Evolutionary conservation across 2,797 vertebrate species (phyloP), one percentile per base, ranked within the genome.

Genomic region (Channallabes apus): DNA sequence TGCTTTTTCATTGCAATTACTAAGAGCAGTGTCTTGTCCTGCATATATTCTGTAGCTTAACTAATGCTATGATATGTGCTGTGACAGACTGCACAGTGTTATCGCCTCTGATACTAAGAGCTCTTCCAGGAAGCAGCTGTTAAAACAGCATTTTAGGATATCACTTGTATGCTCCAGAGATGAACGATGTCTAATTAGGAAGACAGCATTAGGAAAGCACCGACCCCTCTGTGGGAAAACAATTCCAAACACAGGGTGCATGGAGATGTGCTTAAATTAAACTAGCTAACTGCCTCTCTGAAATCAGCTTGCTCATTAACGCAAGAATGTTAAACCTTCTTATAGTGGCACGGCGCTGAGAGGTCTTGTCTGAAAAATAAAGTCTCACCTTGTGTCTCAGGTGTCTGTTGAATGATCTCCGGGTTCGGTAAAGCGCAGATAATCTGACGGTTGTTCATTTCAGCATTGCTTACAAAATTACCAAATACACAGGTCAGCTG

Each of bases 371-470:
- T 4, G 9, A 35, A 54, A 17, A 61, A 46, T 11, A 46, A 62
- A 7, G 29, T 81, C 93, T 92, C 91, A 98, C 98, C 98, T 91
- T 97, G 94, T 54, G 92, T 94, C 0, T 92, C 88, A 0, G 94
- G 94, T 0, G 97, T 96, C n/a, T 90, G 61, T 0, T 96, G 96
- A 89, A 98, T 96, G 3, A 73, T 15, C 0, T 12, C 17, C 0
- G 90, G 90, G 0, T 95, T 68, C 0, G 93, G 93, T 77, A 95
- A 94, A 0, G 92, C 89, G 6, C 95, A 96, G 64, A 80, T 90
- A 78, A 95, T 89, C 35, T 15, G 59, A 0, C 51, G 2, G 8
- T 20, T 32, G 0, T 0, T 0, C n/a, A 89, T 69, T 4, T 76
- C 86, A 0, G 92, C 94, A 0, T 0, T 0, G 3, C 69, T 92